A percentile compares a stretch with the other conserved stretches of the same genome.
Evolutionary conservation across 2,113 vertebrate species (phyloP).

Genomic region (Gobiocypris rarus): DNA sequence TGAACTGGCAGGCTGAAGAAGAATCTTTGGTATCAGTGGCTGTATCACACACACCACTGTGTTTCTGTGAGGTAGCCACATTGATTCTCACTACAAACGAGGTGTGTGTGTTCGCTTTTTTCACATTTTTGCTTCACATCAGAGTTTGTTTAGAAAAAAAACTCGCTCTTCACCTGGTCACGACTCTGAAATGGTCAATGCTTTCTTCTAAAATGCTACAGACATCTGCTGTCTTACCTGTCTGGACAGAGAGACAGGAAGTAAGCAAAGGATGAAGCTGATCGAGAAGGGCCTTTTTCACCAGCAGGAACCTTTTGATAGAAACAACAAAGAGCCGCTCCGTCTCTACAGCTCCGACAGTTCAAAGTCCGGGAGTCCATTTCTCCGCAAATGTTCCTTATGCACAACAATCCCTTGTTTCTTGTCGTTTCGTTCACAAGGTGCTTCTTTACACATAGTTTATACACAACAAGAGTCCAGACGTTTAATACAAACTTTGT

Average conservation of each 20-base stretch:
- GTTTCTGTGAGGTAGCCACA: slow-evolving; percentile 90
- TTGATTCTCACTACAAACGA: slow-evolving; percentile 83
- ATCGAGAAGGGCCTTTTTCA: background rate
- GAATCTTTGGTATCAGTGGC: slow-evolving; percentile 97
- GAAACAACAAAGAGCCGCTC: background rate
- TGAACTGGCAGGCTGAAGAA: slow-evolving; percentile 77
- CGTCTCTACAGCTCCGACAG: slow-evolving; percentile 59
- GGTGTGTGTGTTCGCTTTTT: slow-evolving; percentile 59
- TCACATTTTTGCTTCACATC: slow-evolving; percentile 59
- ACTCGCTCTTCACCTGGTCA: slow-evolving; percentile 39
- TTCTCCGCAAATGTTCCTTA: slow-evolving; percentile 58
- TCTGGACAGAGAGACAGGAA: background rate
- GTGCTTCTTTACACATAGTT: slow-evolving; percentile 87
- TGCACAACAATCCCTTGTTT: slow-evolving; percentile 50
- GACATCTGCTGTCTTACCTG: slow-evolving; percentile 16
- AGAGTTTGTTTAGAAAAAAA: slow-evolving; percentile 57
- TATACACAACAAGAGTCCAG: slow-evolving; percentile 82
- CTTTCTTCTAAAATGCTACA: slow-evolving; percentile 38
- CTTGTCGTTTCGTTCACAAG: slow-evolving; percentile 76
- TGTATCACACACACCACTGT: slow-evolving; percentile 85
- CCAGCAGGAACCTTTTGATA: background rate
- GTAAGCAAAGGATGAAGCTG: background rate
- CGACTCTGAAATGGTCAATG: background rate
- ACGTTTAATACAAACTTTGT: slow-evolving; percentile 80
- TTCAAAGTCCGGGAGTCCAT: slow-evolving; percentile 67